phyloP scores from a whole-genome alignment of 2,113 vertebrate species.

The Strigops habroptila region DNA sequence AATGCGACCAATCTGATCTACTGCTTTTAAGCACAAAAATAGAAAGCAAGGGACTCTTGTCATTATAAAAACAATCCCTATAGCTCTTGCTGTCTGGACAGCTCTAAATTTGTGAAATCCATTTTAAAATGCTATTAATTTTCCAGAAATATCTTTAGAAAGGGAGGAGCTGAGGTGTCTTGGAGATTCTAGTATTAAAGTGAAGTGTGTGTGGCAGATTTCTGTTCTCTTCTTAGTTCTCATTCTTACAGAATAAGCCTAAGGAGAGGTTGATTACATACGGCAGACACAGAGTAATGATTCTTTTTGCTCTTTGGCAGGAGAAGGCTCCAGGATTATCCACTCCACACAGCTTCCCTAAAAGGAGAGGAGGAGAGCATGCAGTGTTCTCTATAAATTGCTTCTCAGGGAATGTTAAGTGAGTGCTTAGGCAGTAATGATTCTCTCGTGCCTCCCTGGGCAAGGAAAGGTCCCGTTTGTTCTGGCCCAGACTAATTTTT shows the following conservation, averaged over 20 bases:
- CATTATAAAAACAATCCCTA: neutral
- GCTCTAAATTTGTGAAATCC: neutral
- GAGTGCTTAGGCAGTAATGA: neutral
- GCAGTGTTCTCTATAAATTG: neutral
- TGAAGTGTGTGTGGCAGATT: fast-evolving
- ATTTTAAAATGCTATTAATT: neutral
- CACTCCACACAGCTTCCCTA: constrained; percentile 5
- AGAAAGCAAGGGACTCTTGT: neutral
- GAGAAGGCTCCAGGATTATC: neutral
- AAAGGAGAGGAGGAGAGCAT: neutral
- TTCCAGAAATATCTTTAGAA: neutral
- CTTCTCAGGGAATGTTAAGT: neutral
- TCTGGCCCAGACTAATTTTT: neutral
- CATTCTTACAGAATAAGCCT: neutral
- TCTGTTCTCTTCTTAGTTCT: neutral
- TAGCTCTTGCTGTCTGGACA: neutral
- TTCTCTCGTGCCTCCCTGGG: neutral
- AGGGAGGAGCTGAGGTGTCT: neutral
- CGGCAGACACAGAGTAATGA: neutral
- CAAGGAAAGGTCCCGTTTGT: neutral
- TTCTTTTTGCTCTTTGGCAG: neutral
- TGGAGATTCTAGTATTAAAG: neutral
- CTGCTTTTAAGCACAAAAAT: neutral
- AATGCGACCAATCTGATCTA: neutral
- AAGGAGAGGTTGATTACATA: neutral